Evolutionary conservation across 64 coral and sea anemone genomes (phyloP), one percentile per base, ranked within the genome.

Genomic region (Montipora efflorescens): DNA sequence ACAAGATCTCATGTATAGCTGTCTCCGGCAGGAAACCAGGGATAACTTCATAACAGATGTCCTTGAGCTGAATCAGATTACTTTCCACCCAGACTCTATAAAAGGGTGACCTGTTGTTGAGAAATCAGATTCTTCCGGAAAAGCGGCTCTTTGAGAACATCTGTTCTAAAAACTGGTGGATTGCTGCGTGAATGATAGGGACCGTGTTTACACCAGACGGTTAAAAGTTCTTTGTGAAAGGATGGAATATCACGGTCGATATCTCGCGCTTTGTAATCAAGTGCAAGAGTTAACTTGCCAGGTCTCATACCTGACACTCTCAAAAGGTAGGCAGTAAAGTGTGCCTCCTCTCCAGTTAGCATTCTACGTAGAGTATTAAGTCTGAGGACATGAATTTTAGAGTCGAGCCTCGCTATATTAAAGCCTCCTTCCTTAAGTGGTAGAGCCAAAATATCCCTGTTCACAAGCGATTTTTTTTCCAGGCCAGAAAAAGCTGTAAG

Each of bases 401-500:
- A 8, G 0, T 79, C 53, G 3, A 91, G 19, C 0, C 36, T 1
- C 0, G 59, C 57, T 8, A 91, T 20, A 22, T 91, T 91, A 47
- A 83, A 83, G 2, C 77, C 90, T 12, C 90, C 90, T 3, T 81
- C 59, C 4, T 12, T n/a, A 48, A 66, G 23, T 1, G 90, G 79
- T 22, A 82, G 90, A 11, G 78, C 64, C 1, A 83, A 49, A 13
- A 47, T 74, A 7, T 83, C 78, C 22, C 79, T 59, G 14, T 50
- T 91, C 2, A 67, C 64, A 16, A 91, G 79, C 1, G 77, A 66
- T 7, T 20, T 48, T 83, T 28, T 82, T 23, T 71, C 8, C 43
- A 36, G 16, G 2, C 77, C 90, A 91, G 66, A 91, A 91, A 23
- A 91, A 83, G 46, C 16, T 28, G 28, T 28, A 28, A 28, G 28